Evolutionary conservation across 2,797 vertebrate species (phyloP).

Genomic region (Mus caroli): DNA sequence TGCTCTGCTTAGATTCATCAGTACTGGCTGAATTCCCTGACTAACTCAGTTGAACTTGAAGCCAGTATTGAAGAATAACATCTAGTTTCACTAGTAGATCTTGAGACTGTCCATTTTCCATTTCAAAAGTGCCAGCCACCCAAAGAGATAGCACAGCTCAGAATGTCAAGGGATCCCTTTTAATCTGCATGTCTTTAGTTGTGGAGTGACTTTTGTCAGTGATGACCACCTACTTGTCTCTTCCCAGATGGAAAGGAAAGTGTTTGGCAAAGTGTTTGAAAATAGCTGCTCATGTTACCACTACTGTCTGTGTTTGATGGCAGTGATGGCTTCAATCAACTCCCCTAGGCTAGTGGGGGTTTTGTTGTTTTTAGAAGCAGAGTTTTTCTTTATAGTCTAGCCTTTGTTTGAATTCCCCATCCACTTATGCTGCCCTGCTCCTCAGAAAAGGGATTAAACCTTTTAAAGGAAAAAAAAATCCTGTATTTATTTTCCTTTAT

Average conservation of each 20-base stretch:
- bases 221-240: background rate
- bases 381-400: background rate
- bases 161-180: background rate
- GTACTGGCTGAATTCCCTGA: background rate
- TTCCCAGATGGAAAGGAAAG: background rate
- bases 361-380: background rate
- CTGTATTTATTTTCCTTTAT: background rate
- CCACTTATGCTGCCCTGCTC: background rate
- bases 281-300: background rate
- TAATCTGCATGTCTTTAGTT: background rate
- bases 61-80: background rate
- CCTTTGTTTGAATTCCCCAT: background rate
- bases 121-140: background rate
- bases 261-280: background rate
- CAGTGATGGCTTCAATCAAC: background rate
- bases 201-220: background rate
- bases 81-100: background rate
- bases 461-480: no score
- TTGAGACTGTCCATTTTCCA: background rate
- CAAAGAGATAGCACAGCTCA: background rate
- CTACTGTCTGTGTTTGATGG: background rate
- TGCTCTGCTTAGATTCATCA: background rate
- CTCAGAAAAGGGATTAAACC: background rate
- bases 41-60: background rate
- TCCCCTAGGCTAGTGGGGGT: background rate